Conservation (phyloP, 2,113 vertebrate species). For the Mugil cephalus region DNA sequence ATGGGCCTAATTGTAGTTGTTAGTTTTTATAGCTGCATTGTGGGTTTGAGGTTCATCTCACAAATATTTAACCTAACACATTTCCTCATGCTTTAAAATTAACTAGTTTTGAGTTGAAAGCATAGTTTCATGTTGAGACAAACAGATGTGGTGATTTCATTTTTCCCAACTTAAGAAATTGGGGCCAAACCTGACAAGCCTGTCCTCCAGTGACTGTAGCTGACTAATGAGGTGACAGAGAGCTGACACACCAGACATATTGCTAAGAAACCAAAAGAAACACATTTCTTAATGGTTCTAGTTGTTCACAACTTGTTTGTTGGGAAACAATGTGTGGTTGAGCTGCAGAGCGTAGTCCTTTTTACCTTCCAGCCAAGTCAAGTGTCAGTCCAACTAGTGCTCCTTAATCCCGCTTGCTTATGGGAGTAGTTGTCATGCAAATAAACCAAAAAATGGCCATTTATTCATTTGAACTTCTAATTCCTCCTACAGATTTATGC, state of each 20-base stretch:
- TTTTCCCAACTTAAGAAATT: slow-evolving; percentile 32
- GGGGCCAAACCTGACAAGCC: slow-evolving; percentile 29
- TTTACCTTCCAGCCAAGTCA: slow-evolving; percentile 39
- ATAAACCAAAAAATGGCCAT: slow-evolving; percentile 7
- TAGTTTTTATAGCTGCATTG: too few species aligned
- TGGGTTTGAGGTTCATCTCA: too few species aligned
- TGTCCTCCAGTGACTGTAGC: slow-evolving; percentile 41
- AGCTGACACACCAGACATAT: slow-evolving; percentile 42
- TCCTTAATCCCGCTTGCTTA: slow-evolving; percentile 40
- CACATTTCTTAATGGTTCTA: slow-evolving; percentile 18
- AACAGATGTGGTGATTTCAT: slow-evolving; percentile 32
- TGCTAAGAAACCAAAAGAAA: slow-evolving; percentile 19
- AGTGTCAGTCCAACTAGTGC: slow-evolving; percentile 24
- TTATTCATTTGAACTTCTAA: background rate
- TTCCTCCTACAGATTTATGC: background rate
- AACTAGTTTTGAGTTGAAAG: slow-evolving; percentile 22
- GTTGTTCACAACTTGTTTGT: slow-evolving; percentile 19
- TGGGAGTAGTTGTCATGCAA: slow-evolving; percentile 14
- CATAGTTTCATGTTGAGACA: slow-evolving; percentile 30
- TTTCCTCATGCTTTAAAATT: slow-evolving; percentile 7
- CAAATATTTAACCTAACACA: background rate
- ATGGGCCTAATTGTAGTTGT: too few species aligned
- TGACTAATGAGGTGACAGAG: slow-evolving; percentile 60
- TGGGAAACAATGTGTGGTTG: slow-evolving; percentile 25
- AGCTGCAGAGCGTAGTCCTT: slow-evolving; percentile 11